Base-by-base conservation (phyloP, 2,888 invertebrate species). In the Zaprionus bogoriensis region DNA sequence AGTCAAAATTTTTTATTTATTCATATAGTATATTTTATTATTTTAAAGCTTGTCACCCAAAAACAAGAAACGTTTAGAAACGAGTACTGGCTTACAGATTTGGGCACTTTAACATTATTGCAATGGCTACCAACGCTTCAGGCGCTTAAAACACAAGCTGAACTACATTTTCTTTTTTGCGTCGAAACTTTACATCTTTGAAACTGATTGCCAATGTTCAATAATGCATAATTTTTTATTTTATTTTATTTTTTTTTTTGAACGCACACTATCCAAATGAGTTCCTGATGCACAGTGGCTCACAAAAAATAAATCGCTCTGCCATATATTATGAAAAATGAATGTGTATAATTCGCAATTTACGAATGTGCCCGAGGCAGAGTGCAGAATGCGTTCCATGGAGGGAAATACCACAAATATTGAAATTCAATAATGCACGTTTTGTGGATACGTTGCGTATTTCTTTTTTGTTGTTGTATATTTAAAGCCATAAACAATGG, bases 401-500 rank as follows among this genome's bases (percentile, higher is more conserved):
- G 19, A 19, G 36, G 10, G 5, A 22, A 58, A 22, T 57, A 57
- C 19, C 48, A 39, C 68, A 44, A 39, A 59, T 60, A 65, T 53
- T 70, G 60, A 64, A 67, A 64, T 67, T 67, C 65, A 77, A 83
- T 74, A 62, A 52, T 41, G 51, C 53, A 62, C 32, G 47, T 53
- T 39, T 22, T 14, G 55, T 28, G 42, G 23, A 12, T 44, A 32
- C 19, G 14, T 20, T 42, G 41, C 27, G 54, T 9, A 39, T 36
- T 47, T 14, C 19, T 25, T 45, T 30, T 39, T 44, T 51, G n/a
- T n/a, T n/a, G n/a, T 19, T 45, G 17, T 55, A 55, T 67, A 78
- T 76, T 73, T 57, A 48, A 60, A 61, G 53, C 65, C 62, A 80
- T 85, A 76, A 85, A 80, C 76, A 85, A 78, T 59, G 50, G 53